Base-by-base conservation (phyloP, 2,888 invertebrate species). In the Eupithecia abbreviata region DNA sequence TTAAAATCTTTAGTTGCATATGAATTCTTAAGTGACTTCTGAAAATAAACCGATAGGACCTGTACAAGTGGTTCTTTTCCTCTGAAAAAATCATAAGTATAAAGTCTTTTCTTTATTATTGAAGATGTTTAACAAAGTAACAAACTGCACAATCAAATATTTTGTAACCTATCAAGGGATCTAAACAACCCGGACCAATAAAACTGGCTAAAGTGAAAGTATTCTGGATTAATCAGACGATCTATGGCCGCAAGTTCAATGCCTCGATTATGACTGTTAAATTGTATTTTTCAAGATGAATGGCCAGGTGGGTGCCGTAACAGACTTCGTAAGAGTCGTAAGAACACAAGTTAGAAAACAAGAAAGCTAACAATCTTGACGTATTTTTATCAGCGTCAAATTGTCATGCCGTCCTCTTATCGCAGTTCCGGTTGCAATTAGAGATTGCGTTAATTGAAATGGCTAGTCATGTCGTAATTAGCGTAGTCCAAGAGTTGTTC, bases 191-290 rank as follows among this genome's bases (percentile, higher is more conserved):
- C 4, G 43, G n/a, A 68, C 15, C 10, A 68, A 45, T 45, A 68
- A 90, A 91, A 91, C 86, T 86, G 86, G 82, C 85, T 84, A 86
- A 85, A 93, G 95, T 92, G 94, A 95, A 94, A 94, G 95, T 94
- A 92, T 92, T 91, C 91, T 92, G 89, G 90, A 91, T 91, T 92
- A 91, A 91, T 92, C 91, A 91, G 90, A 90, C 87, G 89, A 86
- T 87, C 84, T 86, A 86, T 88, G 85, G 89, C 87, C 84, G 88
- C 93, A 94, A 94, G 94, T 94, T 94, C 94, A 95, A 93, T 95
- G 94, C 89, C 92, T 94, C 90, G 90, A 92, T 94, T 93, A 93
- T 91, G 91, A 89, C 89, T 90, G 89, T 91, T 92, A 68, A 68
- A 68, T 90, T 91, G 91, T 90, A 90, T 90, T 90, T 90, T 88